These are phyloP conservation scores for Sesamia nonagrioides DNA, from an alignment of 1,140 invertebrate species.

Conservation along the genomic window DNA sequence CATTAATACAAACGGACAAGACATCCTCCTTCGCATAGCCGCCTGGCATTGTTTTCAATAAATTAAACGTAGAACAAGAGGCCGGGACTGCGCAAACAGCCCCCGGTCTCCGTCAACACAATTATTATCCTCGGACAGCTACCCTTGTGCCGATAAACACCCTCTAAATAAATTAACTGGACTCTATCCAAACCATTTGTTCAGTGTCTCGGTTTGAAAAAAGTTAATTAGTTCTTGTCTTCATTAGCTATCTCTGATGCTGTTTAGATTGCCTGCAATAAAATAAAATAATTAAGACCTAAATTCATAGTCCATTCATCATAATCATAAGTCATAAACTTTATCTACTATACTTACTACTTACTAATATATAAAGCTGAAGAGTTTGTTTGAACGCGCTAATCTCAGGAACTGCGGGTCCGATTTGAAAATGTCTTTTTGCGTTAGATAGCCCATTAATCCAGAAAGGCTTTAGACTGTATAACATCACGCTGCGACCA, in stretches of 20 bases:
- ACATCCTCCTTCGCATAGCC: slow-evolving; percentile 50
- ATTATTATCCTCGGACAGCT: slow-evolving; percentile 86
- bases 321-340: too few species aligned
- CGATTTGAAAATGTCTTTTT: too few species aligned
- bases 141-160: slow-evolving; percentile 81
- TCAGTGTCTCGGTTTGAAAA: slow-evolving; percentile 37
- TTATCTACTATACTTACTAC: too few species aligned
- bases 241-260: background rate
- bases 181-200: slow-evolving; percentile 62
- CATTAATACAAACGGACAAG: slow-evolving; percentile 49
- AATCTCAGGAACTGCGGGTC: too few species aligned
- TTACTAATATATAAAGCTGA: too few species aligned
- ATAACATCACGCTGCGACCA: too few species aligned
- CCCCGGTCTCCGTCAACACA: slow-evolving; percentile 82
- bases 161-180: slow-evolving; percentile 85
- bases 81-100: slow-evolving; percentile 73
- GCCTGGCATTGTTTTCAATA: slow-evolving; percentile 84
- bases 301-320: too few species aligned
- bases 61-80: slow-evolving; percentile 80
- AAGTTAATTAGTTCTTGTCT: slow-evolving; percentile 52
- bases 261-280: background rate
- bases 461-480: too few species aligned
- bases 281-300: background rate
- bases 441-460: too few species aligned
- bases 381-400: too few species aligned